Conservation (phyloP, 2,888 invertebrate genomes). For the Oscheius sp. region DNA sequence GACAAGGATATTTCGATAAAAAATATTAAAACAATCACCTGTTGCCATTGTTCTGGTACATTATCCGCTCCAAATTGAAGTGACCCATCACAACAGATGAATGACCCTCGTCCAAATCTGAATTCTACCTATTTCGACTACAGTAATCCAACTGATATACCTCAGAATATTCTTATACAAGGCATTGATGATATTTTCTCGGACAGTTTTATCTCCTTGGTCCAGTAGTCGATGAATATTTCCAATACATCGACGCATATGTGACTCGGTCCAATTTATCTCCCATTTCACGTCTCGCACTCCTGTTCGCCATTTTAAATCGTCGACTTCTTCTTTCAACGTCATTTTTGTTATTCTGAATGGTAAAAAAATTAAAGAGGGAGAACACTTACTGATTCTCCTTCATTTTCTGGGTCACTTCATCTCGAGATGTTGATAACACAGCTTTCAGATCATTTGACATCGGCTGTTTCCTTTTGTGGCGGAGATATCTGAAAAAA, state of each 20-base stretch:
- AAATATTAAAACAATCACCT: too few species aligned
- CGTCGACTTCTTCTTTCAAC: slow-evolving; percentile 66
- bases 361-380: background rate
- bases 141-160: slow-evolving; percentile 20
- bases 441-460: slow-evolving; percentile 47
- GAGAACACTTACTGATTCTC: slow-evolving; percentile 42
- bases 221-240: slow-evolving; percentile 64
- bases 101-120: slow-evolving; percentile 70
- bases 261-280: slow-evolving; percentile 70
- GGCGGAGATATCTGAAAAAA: slow-evolving; percentile 46
- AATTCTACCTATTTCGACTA: background rate
- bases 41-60: slow-evolving; percentile 69
- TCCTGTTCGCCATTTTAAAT: slow-evolving; percentile 65
- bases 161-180: slow-evolving; percentile 53
- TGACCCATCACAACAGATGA: slow-evolving; percentile 69
- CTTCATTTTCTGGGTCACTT: slow-evolving; percentile 59
- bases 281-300: slow-evolving; percentile 66
- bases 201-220: slow-evolving; percentile 46
- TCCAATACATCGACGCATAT: slow-evolving; percentile 67
- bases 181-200: slow-evolving; percentile 52
- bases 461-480: slow-evolving; percentile 43
- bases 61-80: slow-evolving; percentile 72
- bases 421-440: slow-evolving; percentile 51
- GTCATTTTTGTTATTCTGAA: slow-evolving; percentile 49
- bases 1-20: background rate